Evolutionary conservation across 53 echinoderm and acorn worm species (phyloP).

Genomic region (Pentamera pediparva): DNA sequence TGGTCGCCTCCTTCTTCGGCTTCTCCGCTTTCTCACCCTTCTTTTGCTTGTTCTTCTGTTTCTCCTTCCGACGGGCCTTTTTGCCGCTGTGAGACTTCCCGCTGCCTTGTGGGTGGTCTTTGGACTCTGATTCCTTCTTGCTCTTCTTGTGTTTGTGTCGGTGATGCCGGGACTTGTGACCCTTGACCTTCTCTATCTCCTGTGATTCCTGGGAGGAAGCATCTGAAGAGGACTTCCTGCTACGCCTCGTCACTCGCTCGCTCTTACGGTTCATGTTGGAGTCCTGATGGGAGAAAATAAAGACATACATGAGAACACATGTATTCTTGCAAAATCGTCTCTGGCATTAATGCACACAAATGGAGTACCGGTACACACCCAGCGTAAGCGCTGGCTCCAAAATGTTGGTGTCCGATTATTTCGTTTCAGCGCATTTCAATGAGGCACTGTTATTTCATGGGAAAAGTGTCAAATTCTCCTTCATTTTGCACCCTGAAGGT

Average conservation of each 20-base stretch:
- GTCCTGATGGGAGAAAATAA: neutral
- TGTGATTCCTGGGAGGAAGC: slow-evolving; percentile 36
- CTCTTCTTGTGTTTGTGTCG: slow-evolving; percentile 33
- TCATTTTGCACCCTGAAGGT: no score
- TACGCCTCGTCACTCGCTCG: slow-evolving; percentile 47
- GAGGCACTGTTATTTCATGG: no score
- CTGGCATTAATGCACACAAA: no score
- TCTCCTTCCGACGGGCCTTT: neutral
- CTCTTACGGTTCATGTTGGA: slow-evolving; percentile 50
- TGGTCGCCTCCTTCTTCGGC: neutral
- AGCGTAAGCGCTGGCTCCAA: no score
- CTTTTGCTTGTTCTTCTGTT: slow-evolving; percentile 20
- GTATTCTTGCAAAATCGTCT: no score
- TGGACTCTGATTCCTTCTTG: no score
- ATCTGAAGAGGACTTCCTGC: slow-evolving; percentile 46
- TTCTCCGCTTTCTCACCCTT: slow-evolving; percentile 26
- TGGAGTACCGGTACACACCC: no score
- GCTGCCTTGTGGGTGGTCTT: no score
- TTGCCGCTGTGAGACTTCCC: slow-evolving; percentile 6
- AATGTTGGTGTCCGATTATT: no score
- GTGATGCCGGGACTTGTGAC: slow-evolving; percentile 34
- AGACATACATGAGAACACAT: neutral
- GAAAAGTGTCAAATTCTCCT: no score
- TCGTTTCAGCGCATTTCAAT: no score
- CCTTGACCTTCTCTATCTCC: slow-evolving; percentile 27